Base-by-base conservation (phyloP, 2,113 vertebrate species). In the Callipepla californica region DNA sequence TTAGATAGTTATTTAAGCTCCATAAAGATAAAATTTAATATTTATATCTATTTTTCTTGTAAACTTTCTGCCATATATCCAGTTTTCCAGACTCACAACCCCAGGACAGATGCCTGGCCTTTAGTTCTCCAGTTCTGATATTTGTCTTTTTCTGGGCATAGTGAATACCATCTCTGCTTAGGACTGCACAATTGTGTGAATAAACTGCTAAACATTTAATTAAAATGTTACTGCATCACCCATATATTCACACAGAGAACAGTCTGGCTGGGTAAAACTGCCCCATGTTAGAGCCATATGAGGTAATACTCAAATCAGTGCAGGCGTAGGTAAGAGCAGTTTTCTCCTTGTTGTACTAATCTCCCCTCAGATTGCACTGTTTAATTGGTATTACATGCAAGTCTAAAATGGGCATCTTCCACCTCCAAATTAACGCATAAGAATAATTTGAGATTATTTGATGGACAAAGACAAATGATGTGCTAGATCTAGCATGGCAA, bases 141-240 rank as follows among this genome's bases (percentile, higher is more conserved):
- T 66, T 50, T 45, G 4, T 34, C 22, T 57, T 61, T 73, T 85
- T 73, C 36, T 36, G 67, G 11, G 13, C 25, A 5, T 26, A 8
- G 11, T 30, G 28, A 89, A 58, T n/a, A 40, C 11, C 42, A 1
- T 84, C 28, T 84, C 38, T 87, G 34, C 38, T 92, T 51, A 72
- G 48, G 13, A 13, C 3, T 92, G 69, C 44, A 65, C 65, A 91
- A 61, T 15, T 26, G 2, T n/a, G 72, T 36, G 17, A 69, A 57
- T 53, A 89, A 82, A 85, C 18, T 58, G 61, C 69, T 40, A 69
- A 36, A 69, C 4, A 2, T 89, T 17, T 44, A 17, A 30, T 3
- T 89, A 40, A 93, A 92, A 93, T 69, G 25, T 32, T 89, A 45
- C 48, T 69, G 79, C 53, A 83, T 85, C 63, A 83, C 25, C 18